Base-by-base conservation (phyloP, 2,888 invertebrate species). In the Cyaniris semiargus region DNA sequence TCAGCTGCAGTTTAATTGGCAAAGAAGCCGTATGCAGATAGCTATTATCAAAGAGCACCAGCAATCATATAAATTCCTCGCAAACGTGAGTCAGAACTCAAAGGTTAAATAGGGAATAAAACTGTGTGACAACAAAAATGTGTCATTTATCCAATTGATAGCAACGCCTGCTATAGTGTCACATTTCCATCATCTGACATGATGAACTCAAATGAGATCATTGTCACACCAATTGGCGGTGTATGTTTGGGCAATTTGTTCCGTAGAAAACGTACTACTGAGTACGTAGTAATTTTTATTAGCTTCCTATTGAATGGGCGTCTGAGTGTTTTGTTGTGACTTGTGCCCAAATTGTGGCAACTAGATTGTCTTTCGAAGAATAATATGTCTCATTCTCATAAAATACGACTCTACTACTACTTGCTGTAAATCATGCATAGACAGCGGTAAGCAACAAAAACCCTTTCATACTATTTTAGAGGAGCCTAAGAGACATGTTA, bases 121-220 rank as follows among this genome's bases (percentile, higher is more conserved):
- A 56, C 34, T 21, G 58, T 76, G 34, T 48, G 48, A 66, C 66
- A 60, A 53, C 66, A 44, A 60, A 38, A 21, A 66, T 31, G 60
- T 66, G 66, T 44, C 44, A 44, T 76, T 56, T 58, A 60, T 38
- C 44, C 23, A 76, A 70, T 70, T 70, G 44, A 58, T 66, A 27
- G n/a, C 1, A 18, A 21, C 66, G 76, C 74, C 74, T 27, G 44
- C 72, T 44, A 21, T 1, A 21, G 71, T 72, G 53, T 74, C 74
- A 74, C 27, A 53, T 74, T 74, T 48, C 44, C 74, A 74, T 74
- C 74, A 53, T 21, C 72, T 48, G 27, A 74, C 48, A 48, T 74
- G 74, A 74, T 74, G 48, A 31, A 74, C 74, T 53, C 74, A 74
- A 74, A 74, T 23, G 74, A 53, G 74, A 74, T 74, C 74, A 74